These are phyloP conservation scores for Chelidonichthys spinosus DNA, from an alignment of 2,797 vertebrate genomes.

Conservation along the genomic window DNA sequence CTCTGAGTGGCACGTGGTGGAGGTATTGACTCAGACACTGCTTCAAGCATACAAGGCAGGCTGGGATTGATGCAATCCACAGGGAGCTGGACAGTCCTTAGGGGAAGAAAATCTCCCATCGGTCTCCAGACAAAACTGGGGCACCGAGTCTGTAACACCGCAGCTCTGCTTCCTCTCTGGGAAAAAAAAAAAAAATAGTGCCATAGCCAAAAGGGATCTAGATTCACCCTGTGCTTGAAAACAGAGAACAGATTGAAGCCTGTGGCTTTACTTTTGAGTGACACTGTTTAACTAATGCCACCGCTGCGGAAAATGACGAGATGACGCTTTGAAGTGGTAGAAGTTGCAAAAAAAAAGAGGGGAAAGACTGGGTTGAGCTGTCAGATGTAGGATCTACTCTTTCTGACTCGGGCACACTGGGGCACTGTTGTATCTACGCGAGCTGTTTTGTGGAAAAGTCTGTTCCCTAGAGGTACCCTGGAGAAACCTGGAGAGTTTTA, in stretches of 20 bases:
- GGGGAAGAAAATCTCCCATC: conserved; percentile 66
- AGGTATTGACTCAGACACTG: conserved; percentile 69
- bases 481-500: conserved; percentile 33
- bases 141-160: conserved; percentile 59
- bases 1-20: conserved; percentile 68
- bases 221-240: conserved; percentile 54
- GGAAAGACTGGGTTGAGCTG: conserved; percentile 56
- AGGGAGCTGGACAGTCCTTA: conserved; percentile 72
- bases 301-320: conserved; percentile 45
- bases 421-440: conserved; percentile 21
- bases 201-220: conserved; percentile 58
- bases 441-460: conserved; percentile 26
- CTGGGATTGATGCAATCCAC: conserved; percentile 74
- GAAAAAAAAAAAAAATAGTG: conserved; percentile 48
- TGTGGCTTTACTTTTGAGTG: conserved; percentile 51
- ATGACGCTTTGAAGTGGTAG: conserved; percentile 30
- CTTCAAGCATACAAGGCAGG: conserved; percentile 58
- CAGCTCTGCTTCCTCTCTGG: conserved; percentile 45
- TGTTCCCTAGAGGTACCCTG: conserved; percentile 15
- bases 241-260: conserved; percentile 45
- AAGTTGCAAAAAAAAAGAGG: background rate
- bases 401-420: conserved; percentile 37
- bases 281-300: conserved; percentile 57
- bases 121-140: conserved; percentile 75
- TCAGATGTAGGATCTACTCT: conserved; percentile 35